phyloP scores from a whole-genome alignment of 2,113 vertebrate genomes.

The Rhombomys opimus region DNA sequence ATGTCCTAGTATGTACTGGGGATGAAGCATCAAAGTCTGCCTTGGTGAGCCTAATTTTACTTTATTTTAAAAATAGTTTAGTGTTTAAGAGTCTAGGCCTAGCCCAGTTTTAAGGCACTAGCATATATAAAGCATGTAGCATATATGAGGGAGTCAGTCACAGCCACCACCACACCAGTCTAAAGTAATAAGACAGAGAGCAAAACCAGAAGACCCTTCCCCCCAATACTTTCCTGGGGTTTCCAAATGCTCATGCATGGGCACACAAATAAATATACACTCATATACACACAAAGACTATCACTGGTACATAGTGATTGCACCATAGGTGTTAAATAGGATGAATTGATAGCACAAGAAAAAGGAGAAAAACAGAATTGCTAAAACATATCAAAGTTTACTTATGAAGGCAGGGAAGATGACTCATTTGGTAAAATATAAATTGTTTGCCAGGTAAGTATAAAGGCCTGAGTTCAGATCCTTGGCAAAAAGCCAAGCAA shows the following conservation, averaged over 20 bases:
- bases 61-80: neutral
- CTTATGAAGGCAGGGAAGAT: neutral
- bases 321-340: neutral
- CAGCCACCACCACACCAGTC: neutral
- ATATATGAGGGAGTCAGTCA: neutral
- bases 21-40: conserved; percentile 95
- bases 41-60: conserved; percentile 88
- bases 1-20: conserved; percentile 93
- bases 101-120: neutral
- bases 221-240: neutral
- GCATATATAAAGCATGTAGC: neutral
- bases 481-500: neutral
- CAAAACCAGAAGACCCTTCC: neutral
- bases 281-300: neutral
- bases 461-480: neutral
- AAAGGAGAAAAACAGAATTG: neutral
- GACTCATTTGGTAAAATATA: neutral
- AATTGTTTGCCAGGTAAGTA: neutral
- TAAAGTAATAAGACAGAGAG: neutral
- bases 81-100: neutral
- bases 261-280: neutral
- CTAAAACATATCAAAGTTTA: neutral
- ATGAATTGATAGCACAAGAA: neutral
- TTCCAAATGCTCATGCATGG: too few species aligned
- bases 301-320: neutral